phyloP scores from a whole-genome alignment of 2,797 vertebrate species.

The Cygnus olor region DNA sequence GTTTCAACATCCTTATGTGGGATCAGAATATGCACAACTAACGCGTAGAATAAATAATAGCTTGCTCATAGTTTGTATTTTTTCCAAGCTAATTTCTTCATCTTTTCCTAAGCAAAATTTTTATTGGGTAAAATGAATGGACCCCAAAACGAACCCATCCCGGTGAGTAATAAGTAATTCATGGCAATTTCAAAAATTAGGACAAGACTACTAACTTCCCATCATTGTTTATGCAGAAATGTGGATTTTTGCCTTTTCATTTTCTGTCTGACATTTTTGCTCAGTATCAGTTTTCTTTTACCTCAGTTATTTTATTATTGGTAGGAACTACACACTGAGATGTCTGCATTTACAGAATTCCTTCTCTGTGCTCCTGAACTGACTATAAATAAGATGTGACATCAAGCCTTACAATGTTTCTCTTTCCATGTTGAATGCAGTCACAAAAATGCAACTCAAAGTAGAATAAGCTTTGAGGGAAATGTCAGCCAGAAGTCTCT shows the following conservation, averaged over 20 bases:
- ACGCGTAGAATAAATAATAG: background rate
- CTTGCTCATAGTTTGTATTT: background rate
- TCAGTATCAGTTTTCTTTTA: background rate
- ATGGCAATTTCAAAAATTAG: background rate
- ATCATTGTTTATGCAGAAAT: background rate
- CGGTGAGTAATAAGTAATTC: background rate
- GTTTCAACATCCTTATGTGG: background rate
- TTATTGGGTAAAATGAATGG: background rate
- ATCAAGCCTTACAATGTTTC: background rate
- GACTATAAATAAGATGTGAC: background rate
- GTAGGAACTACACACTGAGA: background rate
- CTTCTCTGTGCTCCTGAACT: background rate
- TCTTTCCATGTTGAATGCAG: background rate
- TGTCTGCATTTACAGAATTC: background rate
- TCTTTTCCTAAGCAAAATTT: background rate
- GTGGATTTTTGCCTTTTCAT: background rate
- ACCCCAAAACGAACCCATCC: background rate
- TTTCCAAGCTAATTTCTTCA: background rate
- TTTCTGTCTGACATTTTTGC: background rate
- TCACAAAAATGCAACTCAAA: background rate
- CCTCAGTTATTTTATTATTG: background rate
- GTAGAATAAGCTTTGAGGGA: background rate
- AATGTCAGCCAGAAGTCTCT: background rate
- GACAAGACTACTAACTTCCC: background rate
- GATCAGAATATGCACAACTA: background rate